phyloP scores from a whole-genome alignment of 2,888 invertebrate genomes.

The Eristalinus sepulchralis region DNA sequence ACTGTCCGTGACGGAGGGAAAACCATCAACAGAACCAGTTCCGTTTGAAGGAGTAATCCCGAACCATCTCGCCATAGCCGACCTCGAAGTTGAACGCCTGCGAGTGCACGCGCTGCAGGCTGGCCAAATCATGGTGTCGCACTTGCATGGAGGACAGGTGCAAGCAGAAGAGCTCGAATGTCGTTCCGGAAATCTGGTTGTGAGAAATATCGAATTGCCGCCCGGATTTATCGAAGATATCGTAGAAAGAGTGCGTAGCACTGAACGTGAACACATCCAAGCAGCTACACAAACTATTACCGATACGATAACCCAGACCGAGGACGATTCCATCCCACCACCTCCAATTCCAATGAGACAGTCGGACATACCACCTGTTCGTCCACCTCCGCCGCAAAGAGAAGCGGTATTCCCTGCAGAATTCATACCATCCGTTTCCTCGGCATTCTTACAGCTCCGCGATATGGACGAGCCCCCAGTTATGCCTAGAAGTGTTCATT shows the following conservation, averaged over 20 bases:
- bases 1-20: slow-evolving; percentile 29
- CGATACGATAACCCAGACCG: slow-evolving; percentile 75
- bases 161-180: slow-evolving; percentile 88
- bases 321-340: slow-evolving; percentile 73
- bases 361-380: slow-evolving; percentile 55
- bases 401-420: slow-evolving; percentile 29
- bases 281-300: slow-evolving; percentile 74
- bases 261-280: slow-evolving; percentile 62
- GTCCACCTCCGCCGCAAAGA: slow-evolving; percentile 55
- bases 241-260: slow-evolving; percentile 81
- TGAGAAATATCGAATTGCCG: slow-evolving; percentile 86
- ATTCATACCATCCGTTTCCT: slow-evolving; percentile 14
- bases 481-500: slow-evolving; percentile 81
- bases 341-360: slow-evolving; percentile 71
- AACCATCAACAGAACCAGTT: slow-evolving; percentile 28
- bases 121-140: slow-evolving; percentile 89
- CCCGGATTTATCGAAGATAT: slow-evolving; percentile 86
- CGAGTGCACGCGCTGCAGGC: slow-evolving; percentile 91
- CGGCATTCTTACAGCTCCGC: slow-evolving; percentile 28
- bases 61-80: slow-evolving; percentile 85
- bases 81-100: slow-evolving; percentile 89
- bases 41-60: slow-evolving; percentile 53
- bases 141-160: slow-evolving; percentile 89
- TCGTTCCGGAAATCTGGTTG: slow-evolving; percentile 85
- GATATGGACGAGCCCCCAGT: slow-evolving; percentile 78